Conservation (phyloP, 2,113 vertebrate genomes). For the Eulacestoma nigropectus region DNA sequence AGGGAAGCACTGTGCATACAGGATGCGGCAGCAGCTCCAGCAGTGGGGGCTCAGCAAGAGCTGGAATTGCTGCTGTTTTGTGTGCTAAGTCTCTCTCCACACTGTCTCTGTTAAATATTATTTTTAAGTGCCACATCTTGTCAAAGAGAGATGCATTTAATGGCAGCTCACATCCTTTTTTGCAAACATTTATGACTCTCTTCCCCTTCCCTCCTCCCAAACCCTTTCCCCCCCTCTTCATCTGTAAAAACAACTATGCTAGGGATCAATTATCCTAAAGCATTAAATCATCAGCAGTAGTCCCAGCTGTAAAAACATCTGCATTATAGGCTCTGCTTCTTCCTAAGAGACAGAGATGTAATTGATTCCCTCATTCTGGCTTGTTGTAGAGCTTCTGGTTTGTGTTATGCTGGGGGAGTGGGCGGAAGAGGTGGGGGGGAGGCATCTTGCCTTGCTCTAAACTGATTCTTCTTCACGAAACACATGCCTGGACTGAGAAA, state of each 20-base stretch:
- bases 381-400: constrained; percentile 30
- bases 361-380: constrained; percentile 29
- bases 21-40: not conserved
- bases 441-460: not conserved
- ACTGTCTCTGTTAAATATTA: not conserved
- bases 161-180: not conserved
- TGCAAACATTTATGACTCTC: not conserved
- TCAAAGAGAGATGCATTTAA: not conserved
- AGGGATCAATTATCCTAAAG: constrained; percentile 12
- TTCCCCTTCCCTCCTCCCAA: not conserved
- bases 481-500: not conserved
- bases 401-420: constrained; percentile 6
- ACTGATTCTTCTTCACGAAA: not conserved
- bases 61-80: not conserved
- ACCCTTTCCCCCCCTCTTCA: too few species aligned
- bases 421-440: not conserved
- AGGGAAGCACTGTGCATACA: not conserved
- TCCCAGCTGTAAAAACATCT: constrained; percentile 64
- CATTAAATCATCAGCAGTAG: constrained; percentile 1
- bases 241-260: not conserved
- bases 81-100: not conserved
- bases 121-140: not conserved
- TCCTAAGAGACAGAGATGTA: constrained; percentile 17
- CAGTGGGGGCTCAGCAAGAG: not conserved
- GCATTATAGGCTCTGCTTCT: constrained; percentile 18